Conservation (phyloP, 2,113 vertebrate species). For the Actenoides lindsayi region DNA sequence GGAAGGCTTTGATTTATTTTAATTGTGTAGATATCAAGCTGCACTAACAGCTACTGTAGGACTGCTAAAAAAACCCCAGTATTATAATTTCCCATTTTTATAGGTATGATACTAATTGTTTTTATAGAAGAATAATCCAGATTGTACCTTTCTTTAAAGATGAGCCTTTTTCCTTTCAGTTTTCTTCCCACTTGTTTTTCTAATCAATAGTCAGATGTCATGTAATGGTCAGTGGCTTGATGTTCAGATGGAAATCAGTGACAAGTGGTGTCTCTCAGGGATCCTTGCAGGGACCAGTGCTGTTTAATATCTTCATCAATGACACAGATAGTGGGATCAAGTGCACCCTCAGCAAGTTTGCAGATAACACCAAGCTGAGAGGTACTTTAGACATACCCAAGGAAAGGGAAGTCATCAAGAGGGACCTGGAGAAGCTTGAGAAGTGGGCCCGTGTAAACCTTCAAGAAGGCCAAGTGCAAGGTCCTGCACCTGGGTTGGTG, state of each 20-base stretch:
- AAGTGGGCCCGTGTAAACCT: not conserved
- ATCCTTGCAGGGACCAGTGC: not conserved
- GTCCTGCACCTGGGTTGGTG: too few relatives aligned
- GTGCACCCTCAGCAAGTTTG: not conserved
- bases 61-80: not conserved
- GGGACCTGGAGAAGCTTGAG: not conserved
- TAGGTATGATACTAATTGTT: not conserved
- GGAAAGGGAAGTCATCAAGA: not conserved
- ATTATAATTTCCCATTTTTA: not conserved
- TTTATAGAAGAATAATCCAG: not conserved
- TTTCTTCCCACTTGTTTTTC: not conserved
- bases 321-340: not conserved
- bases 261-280: not conserved
- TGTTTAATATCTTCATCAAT: not conserved
- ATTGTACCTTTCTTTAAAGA: not conserved
- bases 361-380: not conserved
- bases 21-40: conserved; percentile 11
- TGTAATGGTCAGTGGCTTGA: not conserved
- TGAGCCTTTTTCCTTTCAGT: not conserved
- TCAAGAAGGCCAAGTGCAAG: not conserved
- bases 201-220: not conserved
- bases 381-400: not conserved
- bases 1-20: not conserved
- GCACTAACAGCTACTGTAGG: not conserved
- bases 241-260: not conserved